Evolutionary conservation across 1,140 invertebrate species (phyloP), one percentile per base, ranked within the genome.

Genomic region (Lycorma delicatula): DNA sequence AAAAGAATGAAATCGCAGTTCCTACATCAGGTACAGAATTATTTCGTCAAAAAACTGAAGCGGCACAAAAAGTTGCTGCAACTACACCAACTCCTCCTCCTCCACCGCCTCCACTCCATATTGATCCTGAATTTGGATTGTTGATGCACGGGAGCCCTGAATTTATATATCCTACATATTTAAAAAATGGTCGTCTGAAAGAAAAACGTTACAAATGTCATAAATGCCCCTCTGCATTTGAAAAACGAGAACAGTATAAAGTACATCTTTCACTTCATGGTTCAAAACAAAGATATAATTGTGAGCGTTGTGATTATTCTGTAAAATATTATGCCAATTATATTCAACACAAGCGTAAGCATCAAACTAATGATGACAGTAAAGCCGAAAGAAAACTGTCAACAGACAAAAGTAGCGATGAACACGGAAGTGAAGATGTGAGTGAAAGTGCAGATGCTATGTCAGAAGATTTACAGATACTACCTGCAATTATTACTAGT

Each of bases 211-310:
- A 88, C 68, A 88, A 89, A 70, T 90, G 88, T 63, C 80, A 83
- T 59, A 91, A 90, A 73, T 93, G 91, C 70, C 90, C 91, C 0
- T 91, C 89, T 18, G 86, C 87, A 0, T 93, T 92, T 72, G 87
- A 90, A 65, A 92, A 93, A 71, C 75, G 84, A 29, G 84, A 88
- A 63, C 88, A 92, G 68, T 93, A 89, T 68, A 84, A 87, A 66
- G 80, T 89, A 13, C 91, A 93, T 71, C 71, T 90, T 59, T 83
- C 83, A 5, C 71, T 93, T 2, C 91, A 94, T 68, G 89, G 89
- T 6, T 86, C 88, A 0, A 84, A 86, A 61, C 87, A 91, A 70
- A 79, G 84, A 58, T 92, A 89, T 70, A 84, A 82, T 58, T 94
- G 91, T 73, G 81, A 87, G 58, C 79, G 81, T 4, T 94, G 91